Evolutionary conservation across 1,140 invertebrate genomes (phyloP).

Genomic region (Sarcophaga peregrina): DNA sequence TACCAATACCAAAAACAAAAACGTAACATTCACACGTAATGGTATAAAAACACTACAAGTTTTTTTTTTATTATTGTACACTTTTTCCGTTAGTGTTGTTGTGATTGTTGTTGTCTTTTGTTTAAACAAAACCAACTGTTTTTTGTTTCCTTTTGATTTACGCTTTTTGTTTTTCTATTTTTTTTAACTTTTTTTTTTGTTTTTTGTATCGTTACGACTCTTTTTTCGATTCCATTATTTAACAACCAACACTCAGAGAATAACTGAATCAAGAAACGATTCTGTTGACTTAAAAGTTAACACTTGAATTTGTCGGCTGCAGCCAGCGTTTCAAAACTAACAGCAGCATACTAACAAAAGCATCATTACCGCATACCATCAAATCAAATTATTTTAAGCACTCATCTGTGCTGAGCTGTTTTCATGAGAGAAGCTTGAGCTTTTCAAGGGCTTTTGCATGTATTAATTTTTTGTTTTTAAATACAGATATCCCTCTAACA

Average conservation of each 20-base stretch:
- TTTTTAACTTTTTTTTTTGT: no score
- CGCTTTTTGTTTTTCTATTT: no score
- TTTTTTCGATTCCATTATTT: background rate
- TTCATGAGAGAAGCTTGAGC: background rate
- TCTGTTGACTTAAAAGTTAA: background rate
- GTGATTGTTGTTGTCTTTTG: background rate
- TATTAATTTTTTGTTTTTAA: no score
- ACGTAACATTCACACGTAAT: background rate
- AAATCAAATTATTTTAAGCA: constrained; percentile 31
- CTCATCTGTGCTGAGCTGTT: background rate
- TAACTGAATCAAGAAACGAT: background rate
- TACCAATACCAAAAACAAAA: background rate
- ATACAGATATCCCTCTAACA: no score
- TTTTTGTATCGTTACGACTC: background rate
- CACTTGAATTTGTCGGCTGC: background rate
- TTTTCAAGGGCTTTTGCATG: constrained; percentile 32
- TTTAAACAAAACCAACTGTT: background rate
- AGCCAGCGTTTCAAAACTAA: background rate
- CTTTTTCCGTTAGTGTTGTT: background rate
- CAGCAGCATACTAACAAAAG: background rate
- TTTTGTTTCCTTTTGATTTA: no score
- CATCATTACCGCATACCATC: background rate
- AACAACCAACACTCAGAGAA: background rate
- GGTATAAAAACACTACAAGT: background rate
- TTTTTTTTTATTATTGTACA: background rate